Evolutionary conservation across 2,113 vertebrate species (phyloP).

Genomic region (Vanacampus margaritifer): DNA sequence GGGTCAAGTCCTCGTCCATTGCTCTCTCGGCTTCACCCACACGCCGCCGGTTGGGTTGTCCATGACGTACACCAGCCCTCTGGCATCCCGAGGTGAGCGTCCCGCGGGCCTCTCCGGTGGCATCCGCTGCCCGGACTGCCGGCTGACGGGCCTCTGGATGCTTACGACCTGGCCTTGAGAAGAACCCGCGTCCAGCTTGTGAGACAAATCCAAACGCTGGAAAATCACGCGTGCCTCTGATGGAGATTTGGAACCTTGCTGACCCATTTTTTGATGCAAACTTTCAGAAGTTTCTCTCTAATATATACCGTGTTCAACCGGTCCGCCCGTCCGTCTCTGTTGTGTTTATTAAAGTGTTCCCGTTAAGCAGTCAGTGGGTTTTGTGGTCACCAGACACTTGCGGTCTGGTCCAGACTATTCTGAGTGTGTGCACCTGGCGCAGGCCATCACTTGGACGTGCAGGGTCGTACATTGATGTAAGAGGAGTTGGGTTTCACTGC

Average conservation of each 20-base stretch:
- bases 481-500: constrained; percentile 7
- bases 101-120: not conserved
- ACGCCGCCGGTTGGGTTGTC: constrained; percentile 73
- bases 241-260: constrained; percentile 58
- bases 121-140: not conserved
- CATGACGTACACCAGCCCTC: constrained; percentile 68
- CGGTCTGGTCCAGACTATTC: constrained; percentile 50
- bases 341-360: constrained; percentile 48
- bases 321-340: not conserved
- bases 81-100: constrained; percentile 34
- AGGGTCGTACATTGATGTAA: not conserved
- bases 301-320: not conserved
- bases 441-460: constrained; percentile 34
- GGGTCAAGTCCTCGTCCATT: constrained; percentile 53
- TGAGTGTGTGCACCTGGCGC: constrained; percentile 57
- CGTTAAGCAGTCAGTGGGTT: constrained; percentile 36
- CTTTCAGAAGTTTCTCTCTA: not conserved
- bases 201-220: constrained; percentile 24
- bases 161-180: constrained; percentile 21
- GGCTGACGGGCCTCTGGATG: constrained; percentile 32
- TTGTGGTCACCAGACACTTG: constrained; percentile 16
- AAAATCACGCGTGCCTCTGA: constrained; percentile 45
- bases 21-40: constrained; percentile 65
- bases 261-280: constrained; percentile 58
- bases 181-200: constrained; percentile 26